Conservation (phyloP, 2,797 vertebrate species). For the Meriones psammophilus region DNA sequence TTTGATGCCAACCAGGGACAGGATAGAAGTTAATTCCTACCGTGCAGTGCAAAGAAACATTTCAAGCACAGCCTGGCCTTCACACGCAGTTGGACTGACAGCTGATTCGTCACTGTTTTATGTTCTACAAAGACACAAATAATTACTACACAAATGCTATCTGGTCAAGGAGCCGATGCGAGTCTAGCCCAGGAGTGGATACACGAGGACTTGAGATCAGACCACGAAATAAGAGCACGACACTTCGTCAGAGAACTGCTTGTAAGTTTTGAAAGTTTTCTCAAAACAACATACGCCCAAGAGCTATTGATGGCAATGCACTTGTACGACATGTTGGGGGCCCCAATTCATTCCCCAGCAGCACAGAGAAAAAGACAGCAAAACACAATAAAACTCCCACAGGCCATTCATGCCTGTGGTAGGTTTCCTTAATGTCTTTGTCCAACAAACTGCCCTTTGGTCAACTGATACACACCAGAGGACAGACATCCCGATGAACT, state of each 20-base stretch:
- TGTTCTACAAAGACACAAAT: background rate
- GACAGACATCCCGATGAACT: background rate
- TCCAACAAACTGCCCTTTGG: background rate
- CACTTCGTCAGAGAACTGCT: too few relatives aligned
- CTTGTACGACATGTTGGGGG: background rate
- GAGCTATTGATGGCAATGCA: background rate
- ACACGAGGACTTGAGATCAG: background rate
- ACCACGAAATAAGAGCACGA: background rate
- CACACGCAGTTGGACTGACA: background rate
- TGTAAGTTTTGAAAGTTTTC: conserved; percentile 9
- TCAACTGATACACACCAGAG: background rate
- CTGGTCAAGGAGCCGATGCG: background rate
- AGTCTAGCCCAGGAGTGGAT: background rate
- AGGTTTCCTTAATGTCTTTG: conserved; percentile 12
- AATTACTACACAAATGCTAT: background rate
- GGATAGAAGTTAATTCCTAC: background rate
- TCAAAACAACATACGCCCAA: background rate
- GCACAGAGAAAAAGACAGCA: background rate
- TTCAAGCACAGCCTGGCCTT: background rate
- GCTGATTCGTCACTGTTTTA: background rate
- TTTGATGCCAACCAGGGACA: background rate
- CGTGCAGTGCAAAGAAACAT: background rate
- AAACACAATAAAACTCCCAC: background rate
- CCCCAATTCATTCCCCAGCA: background rate
- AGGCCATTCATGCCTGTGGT: background rate